Evolutionary conservation across 2,797 vertebrate genomes (phyloP).

Genomic region (Xenentodon cancila): DNA sequence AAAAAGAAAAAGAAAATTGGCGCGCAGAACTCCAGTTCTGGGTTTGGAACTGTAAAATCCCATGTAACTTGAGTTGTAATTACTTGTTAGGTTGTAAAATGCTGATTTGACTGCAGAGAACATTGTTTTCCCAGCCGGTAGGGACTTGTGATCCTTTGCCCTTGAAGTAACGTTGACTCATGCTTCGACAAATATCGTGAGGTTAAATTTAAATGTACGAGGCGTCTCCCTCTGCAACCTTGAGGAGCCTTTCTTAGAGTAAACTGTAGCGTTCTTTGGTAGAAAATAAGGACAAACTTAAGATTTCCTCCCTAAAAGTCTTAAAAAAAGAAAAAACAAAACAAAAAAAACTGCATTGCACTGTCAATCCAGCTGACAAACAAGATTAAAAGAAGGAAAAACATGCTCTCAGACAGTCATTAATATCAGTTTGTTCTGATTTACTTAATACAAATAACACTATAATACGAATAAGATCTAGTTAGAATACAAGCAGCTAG

Average conservation of each 20-base stretch:
- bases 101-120: no score
- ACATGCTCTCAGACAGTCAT: no score
- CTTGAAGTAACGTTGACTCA: no score
- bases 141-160: no score
- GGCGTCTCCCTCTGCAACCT: no score
- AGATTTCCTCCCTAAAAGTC: conserved; percentile 17
- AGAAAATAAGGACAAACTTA: conserved; percentile 12
- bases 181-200: background rate
- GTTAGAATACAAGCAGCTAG: conserved; percentile 1
- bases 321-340: background rate
- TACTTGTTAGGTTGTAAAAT: no score
- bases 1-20: no score
- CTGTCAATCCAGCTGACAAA: conserved; percentile 18
- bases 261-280: background rate
- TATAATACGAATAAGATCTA: background rate
- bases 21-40: background rate
- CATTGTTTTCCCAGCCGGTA: no score
- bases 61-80: background rate
- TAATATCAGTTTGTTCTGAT: background rate
- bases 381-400: no score
- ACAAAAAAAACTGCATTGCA: conserved; percentile 1
- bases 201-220: no score
- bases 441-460: conserved; percentile 15
- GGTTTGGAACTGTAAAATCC: background rate
- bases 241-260: no score